Conservation (phyloP, 2,888 invertebrate species). For the Lycia hirtaria region DNA sequence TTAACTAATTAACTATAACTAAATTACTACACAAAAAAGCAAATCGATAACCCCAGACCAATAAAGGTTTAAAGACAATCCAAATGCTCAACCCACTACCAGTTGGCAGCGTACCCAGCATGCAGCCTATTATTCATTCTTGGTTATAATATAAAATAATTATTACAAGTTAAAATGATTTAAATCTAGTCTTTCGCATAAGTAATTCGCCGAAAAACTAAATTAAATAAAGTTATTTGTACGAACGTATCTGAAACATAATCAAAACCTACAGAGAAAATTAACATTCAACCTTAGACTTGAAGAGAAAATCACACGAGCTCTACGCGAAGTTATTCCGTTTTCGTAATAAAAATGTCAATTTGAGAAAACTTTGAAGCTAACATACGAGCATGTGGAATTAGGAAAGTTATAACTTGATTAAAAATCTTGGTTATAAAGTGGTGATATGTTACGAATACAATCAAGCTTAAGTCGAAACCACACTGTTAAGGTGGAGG, state of each 20-base stretch:
- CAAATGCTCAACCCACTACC: no score
- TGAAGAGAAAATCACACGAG: constrained; percentile 12
- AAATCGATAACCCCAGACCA: no score
- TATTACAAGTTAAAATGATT: not conserved
- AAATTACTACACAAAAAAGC: no score
- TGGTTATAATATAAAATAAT: no score
- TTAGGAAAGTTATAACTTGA: constrained; percentile 15
- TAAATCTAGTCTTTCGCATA: not conserved
- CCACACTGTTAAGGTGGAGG: no score
- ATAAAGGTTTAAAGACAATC: no score
- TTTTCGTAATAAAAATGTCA: constrained; percentile 11
- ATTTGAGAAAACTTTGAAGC: constrained; percentile 15
- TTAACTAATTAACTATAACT: no score
- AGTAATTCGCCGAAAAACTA: not conserved
- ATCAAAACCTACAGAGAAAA: constrained; percentile 5
- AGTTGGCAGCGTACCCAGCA: no score
- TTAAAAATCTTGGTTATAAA: constrained; percentile 19
- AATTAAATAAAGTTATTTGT: not conserved
- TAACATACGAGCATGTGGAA: constrained; percentile 13
- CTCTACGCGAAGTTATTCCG: constrained; percentile 4
- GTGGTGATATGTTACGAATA: constrained; percentile 1
- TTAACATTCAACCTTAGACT: constrained; percentile 5
- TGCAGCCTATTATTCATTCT: no score
- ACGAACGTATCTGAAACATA: not conserved
- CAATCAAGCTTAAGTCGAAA: constrained; percentile 1